Percentiles rank a stretch among this genome's conserved stretches.
phyloP scores from a whole-genome alignment of 2,113 vertebrate genomes.

The Entelurus aequoreus region DNA sequence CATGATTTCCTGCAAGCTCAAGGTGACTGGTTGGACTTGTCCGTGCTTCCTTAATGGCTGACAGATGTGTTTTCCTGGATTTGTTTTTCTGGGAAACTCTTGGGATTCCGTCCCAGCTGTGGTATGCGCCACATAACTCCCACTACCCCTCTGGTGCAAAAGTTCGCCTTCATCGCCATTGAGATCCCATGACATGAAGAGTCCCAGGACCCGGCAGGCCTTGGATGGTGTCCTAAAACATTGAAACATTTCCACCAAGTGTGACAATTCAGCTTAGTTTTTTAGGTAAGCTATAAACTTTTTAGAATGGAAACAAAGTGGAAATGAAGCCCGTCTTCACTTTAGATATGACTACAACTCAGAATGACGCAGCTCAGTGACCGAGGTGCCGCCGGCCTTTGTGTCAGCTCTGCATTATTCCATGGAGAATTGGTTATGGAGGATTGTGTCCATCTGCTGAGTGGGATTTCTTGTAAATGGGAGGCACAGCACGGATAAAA shows the following conservation, averaged over 20 bases:
- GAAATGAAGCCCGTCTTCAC: not conserved
- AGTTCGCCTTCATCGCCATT: slow-evolving; percentile 30
- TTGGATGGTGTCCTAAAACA: slow-evolving; percentile 24
- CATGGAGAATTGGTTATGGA: slow-evolving; percentile 50
- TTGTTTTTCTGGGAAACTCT: slow-evolving; percentile 34
- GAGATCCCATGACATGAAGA: slow-evolving; percentile 16
- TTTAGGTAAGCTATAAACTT: not conserved
- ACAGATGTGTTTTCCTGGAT: slow-evolving; percentile 51
- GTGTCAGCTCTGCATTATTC: slow-evolving; percentile 34
- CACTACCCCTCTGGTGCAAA: slow-evolving; percentile 25
- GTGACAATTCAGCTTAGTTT: slow-evolving; percentile 14
- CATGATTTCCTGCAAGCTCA: not conserved
- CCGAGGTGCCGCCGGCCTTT: slow-evolving; percentile 33
- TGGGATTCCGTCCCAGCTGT: slow-evolving; percentile 51
- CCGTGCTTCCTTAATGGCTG: slow-evolving; percentile 44
- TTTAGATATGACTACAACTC: slow-evolving; percentile 2
- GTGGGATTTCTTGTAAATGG: slow-evolving; percentile 48
- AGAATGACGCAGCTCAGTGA: slow-evolving; percentile 23
- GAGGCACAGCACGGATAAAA: slow-evolving; percentile 29
- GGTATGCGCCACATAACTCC: slow-evolving; percentile 47
- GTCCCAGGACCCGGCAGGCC: slow-evolving; percentile 28
- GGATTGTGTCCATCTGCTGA: slow-evolving; percentile 54
- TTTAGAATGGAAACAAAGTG: not conserved
- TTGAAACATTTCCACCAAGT: slow-evolving; percentile 21
- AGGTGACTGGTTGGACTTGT: slow-evolving; percentile 15